Evolutionary conservation across 2,113 vertebrate genomes (phyloP).

Genomic region (Crypturellus undulatus): DNA sequence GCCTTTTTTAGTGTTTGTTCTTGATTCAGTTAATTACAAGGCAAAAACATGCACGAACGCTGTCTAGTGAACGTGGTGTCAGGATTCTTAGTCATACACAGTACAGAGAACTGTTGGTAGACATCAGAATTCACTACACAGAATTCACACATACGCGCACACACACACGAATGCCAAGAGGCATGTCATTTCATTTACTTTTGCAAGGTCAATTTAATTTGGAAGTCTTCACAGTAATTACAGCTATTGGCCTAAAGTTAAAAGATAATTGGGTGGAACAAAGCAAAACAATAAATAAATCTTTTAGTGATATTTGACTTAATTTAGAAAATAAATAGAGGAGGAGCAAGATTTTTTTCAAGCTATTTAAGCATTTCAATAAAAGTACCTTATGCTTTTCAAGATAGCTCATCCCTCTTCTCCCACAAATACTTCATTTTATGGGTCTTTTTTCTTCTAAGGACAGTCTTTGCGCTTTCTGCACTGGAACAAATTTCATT

Average conservation of each 20-base stretch:
- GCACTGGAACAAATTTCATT: neutral
- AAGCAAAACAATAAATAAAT: neutral
- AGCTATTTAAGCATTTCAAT: neutral
- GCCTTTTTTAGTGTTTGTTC: neutral
- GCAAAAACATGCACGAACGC: neutral
- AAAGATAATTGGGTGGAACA: neutral
- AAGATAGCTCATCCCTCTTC: neutral
- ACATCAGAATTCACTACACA: neutral
- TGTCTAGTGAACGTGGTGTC: neutral
- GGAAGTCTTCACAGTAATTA: neutral
- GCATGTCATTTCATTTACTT: neutral
- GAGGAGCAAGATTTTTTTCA: neutral
- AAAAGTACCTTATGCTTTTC: neutral
- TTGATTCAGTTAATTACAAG: neutral
- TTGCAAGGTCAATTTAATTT: neutral
- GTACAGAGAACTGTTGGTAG: neutral
- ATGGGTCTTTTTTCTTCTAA: neutral
- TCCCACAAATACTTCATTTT: neutral
- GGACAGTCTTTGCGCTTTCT: neutral
- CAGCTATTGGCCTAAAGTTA: neutral
- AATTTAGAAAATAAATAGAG: neutral
- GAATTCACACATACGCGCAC: neutral
- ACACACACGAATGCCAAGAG: too few relatives aligned
- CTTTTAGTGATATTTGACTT: neutral
- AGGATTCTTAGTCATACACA: accelerated